Evolutionary conservation across 2,113 vertebrate species (phyloP).

Genomic region (Myanophis thanlyinensis): DNA sequence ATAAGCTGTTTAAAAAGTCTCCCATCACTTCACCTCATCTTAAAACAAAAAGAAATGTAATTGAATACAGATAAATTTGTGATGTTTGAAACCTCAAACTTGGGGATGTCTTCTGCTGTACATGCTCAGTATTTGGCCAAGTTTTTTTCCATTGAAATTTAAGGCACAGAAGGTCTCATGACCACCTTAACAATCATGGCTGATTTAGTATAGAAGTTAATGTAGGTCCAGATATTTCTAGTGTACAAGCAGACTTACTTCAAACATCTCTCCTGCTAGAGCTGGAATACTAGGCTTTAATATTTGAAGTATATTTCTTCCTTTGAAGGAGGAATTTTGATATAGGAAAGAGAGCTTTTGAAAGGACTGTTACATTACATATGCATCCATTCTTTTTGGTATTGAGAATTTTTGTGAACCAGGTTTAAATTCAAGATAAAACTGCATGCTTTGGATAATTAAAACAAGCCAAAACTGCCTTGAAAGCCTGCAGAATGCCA

Average conservation of each 20-base stretch:
- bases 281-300: not conserved
- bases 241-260: not conserved
- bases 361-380: not conserved
- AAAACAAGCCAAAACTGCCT: not conserved
- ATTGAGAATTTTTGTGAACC: not conserved
- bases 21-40: not conserved
- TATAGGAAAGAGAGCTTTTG: not conserved
- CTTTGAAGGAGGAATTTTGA: not conserved
- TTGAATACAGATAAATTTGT: conserved; percentile 9
- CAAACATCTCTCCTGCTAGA: not conserved
- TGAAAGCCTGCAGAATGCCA: not conserved
- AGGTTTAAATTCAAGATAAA: not conserved
- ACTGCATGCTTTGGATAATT: not conserved
- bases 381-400: not conserved
- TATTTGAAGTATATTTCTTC: not conserved
- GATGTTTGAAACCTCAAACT: conserved; percentile 3
- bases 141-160: not conserved
- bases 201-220: not conserved
- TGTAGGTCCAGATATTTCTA: not conserved
- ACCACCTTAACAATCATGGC: not conserved
- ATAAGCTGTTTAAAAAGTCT: conserved; percentile 47
- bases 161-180: not conserved
- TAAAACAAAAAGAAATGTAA: conserved; percentile 8
- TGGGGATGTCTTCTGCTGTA: not conserved
- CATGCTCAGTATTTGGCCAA: not conserved